Conservation (phyloP, 2,888 invertebrate genomes). For the Matsumyia berberina region DNA sequence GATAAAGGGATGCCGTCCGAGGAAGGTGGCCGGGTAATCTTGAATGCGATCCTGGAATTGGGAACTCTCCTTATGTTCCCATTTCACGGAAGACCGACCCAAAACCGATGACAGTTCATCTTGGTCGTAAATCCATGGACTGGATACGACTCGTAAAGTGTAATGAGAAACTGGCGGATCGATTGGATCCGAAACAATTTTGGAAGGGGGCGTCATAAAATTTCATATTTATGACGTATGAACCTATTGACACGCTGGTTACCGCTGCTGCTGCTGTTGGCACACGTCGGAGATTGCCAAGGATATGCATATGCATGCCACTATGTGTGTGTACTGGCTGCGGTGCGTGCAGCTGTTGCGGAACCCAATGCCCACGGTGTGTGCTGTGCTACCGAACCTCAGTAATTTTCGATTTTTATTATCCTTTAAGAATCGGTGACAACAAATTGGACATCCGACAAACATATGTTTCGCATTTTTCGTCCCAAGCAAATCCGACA, state of each 20-base stretch:
- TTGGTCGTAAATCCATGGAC: conserved; percentile 65
- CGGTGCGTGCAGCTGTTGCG: conserved; percentile 66
- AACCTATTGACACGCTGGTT: conserved; percentile 64
- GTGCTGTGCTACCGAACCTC: conserved; percentile 39
- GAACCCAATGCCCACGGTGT: conserved; percentile 51
- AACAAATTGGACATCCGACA: conserved; percentile 67
- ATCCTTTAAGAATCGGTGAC: conserved; percentile 67
- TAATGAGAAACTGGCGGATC: conserved; percentile 71
- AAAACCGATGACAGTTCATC: conserved; percentile 70
- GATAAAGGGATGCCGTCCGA: conserved; percentile 19
- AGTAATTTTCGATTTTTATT: conserved; percentile 73
- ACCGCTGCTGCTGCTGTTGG: conserved; percentile 49
- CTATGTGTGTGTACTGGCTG: conserved; percentile 23
- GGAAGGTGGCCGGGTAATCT: neutral
- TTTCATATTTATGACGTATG: conserved; percentile 73
- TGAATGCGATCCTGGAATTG: conserved; percentile 57
- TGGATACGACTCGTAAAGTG: conserved; percentile 71
- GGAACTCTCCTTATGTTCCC: conserved; percentile 63
- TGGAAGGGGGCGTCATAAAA: conserved; percentile 56
- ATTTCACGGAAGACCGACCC: conserved; percentile 62
- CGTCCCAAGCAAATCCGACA: conserved; percentile 22
- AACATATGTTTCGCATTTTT: conserved; percentile 68
- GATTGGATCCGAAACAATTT: conserved; percentile 63
- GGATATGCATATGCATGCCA: conserved; percentile 32
- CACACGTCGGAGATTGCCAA: conserved; percentile 49